Evolutionary conservation across 2,888 invertebrate genomes (phyloP).

Genomic region (Euphydryas editha): DNA sequence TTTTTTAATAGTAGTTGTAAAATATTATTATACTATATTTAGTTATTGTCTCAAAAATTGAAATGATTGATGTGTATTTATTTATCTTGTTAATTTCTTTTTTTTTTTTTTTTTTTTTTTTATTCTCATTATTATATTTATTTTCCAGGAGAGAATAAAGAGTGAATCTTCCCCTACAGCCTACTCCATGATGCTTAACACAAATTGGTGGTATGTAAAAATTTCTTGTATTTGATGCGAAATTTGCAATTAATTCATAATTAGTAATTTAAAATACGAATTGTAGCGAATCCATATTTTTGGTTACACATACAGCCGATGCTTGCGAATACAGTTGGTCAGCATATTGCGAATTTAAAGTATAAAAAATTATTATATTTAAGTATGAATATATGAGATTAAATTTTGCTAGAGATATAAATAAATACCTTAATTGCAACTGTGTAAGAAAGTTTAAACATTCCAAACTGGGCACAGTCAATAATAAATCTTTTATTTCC

Average conservation of each 20-base stretch:
- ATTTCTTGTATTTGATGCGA: not conserved
- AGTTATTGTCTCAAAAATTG: too few species aligned
- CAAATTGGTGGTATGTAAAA: slow-evolving; percentile 88
- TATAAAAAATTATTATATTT: too few species aligned
- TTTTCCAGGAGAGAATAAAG: slow-evolving; percentile 93
- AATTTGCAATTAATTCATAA: not conserved
- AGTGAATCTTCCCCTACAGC: slow-evolving; percentile 92
- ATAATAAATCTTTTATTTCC: too few species aligned
- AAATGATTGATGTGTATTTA: too few species aligned
- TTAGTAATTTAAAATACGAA: too few species aligned
- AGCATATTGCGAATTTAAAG: not conserved
- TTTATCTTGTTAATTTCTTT: too few species aligned
- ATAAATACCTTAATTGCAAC: not conserved
- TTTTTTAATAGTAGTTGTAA: too few species aligned
- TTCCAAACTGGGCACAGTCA: too few species aligned
- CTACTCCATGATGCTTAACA: slow-evolving; percentile 97
- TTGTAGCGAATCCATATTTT: too few species aligned
- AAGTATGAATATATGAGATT: not conserved
- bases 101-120: not conserved
- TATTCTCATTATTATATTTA: not conserved
- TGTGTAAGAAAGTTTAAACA: too few species aligned
- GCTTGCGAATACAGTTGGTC: not conserved
- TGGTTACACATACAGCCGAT: too few species aligned
- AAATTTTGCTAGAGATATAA: not conserved
- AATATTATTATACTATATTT: too few species aligned